Base-by-base conservation (phyloP, 1,140 invertebrate genomes). In the Choristoneura fumiferana region DNA sequence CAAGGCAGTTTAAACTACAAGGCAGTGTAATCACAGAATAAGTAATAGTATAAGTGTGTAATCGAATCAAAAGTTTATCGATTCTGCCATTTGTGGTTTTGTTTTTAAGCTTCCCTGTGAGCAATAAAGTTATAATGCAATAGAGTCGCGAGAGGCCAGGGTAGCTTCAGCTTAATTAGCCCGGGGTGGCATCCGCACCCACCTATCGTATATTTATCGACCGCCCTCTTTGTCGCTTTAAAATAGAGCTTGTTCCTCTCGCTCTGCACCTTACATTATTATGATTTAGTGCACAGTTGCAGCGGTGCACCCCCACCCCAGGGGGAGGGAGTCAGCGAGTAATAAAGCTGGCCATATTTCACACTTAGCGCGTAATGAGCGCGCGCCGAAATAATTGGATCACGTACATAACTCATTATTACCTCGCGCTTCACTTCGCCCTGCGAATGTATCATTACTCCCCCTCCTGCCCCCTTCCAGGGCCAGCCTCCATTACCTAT, bases 381-480 rank as follows among this genome's bases (percentile, higher is more conserved):
- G 84, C 76, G 82, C 86, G 84, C 88, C 88, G 82, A 90, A 90
- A 90, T 90, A 90, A 90, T 90, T 90, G 88, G 88, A 90, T 90
- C 88, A 90, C 88, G 86, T 90, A 89, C 87, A 90, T 90, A 90
- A 90, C 78, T 90, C 88, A 90, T 90, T 90, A 90, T 90, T 90
- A 90, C 84, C 81, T 87, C 81, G 77, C 82, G 75, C 81, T 76
- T 80, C 73, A 79, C 69, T 81, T 77, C 73, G 73, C 69, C 74
- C 60, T 71, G 70, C 77, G 77, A 80, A 85, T 84, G 82, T 87
- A 87, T 89, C 81, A 84, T 87, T 81, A 86, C 76, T 76, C 54
- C 69, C 66, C 69, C 65, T 67, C 65, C 60, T 53, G 54, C 54
- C 73, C 61, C 29, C 57, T 36, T 36, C 35, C 49, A 14, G 15